Conservation (phyloP, 2,113 vertebrate species). For the Sapajus apella region DNA sequence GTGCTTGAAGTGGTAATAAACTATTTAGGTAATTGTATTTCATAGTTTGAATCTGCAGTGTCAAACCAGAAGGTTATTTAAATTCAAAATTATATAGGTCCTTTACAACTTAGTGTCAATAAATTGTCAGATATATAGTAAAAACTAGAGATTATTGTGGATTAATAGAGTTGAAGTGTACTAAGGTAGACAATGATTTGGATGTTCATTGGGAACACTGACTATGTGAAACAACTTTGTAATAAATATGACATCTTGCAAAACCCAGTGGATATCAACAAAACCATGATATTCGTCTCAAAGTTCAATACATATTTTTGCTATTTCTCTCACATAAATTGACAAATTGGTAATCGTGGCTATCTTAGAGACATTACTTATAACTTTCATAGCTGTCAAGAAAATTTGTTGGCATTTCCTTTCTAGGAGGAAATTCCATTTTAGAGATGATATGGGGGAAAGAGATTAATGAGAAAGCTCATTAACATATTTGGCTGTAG, state of each 20-base stretch:
- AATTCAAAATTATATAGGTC: conserved; percentile 9
- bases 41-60: background rate
- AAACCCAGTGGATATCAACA: conserved; percentile 16
- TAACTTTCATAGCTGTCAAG: conserved; percentile 64
- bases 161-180: background rate
- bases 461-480: conserved; percentile 64
- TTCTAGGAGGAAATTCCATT: conserved; percentile 57
- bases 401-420: conserved; percentile 65
- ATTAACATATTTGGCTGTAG: conserved; percentile 19
- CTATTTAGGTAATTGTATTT: conserved; percentile 26
- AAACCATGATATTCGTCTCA: background rate
- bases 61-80: background rate
- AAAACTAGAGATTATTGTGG: background rate
- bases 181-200: background rate
- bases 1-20: conserved; percentile 34
- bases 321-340: conserved; percentile 21
- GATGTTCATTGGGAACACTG: conserved; percentile 15
- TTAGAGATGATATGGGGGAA: conserved; percentile 48
- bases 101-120: conserved; percentile 48
- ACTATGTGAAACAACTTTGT: conserved; percentile 40
- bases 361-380: background rate
- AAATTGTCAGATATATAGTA: background rate
- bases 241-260: conserved; percentile 30
- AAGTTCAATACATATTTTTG: background rate
- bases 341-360: background rate